These are phyloP conservation scores for Drosophila parthenogenetica DNA, from an alignment of 2,888 invertebrate species.

Conservation along the genomic window DNA sequence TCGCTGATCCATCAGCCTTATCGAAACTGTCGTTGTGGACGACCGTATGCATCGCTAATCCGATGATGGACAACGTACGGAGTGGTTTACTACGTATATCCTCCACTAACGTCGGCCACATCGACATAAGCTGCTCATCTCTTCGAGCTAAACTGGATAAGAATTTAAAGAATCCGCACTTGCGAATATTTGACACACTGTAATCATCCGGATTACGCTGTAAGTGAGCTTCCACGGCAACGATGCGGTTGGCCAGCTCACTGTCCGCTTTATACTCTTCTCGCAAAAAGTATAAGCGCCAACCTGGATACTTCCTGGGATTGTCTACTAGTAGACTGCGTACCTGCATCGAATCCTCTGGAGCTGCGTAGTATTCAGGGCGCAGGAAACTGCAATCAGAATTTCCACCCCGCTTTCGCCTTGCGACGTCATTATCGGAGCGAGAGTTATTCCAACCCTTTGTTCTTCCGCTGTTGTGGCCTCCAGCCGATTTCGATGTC, in stretches of 20 bases:
- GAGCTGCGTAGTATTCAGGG: constrained; percentile 73
- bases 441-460: constrained; percentile 57
- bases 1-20: constrained; percentile 37
- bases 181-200: constrained; percentile 58
- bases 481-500: neutral
- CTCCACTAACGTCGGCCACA: constrained; percentile 88
- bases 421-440: neutral
- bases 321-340: constrained; percentile 70
- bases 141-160: constrained; percentile 86
- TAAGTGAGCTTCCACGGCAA: constrained; percentile 87
- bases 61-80: constrained; percentile 89
- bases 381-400: constrained; percentile 71
- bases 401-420: constrained; percentile 26
- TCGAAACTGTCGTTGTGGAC: constrained; percentile 57
- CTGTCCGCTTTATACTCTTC: constrained; percentile 87
- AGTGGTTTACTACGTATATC: constrained; percentile 90
- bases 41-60: constrained; percentile 88
- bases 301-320: constrained; percentile 87
- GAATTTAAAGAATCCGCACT: constrained; percentile 82
- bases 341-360: constrained; percentile 65
- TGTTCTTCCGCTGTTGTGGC: constrained; percentile 17
- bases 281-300: constrained; percentile 92
- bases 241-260: constrained; percentile 85
- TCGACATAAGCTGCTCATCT: constrained; percentile 87
- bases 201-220: constrained; percentile 67